Percentiles rank a stretch among this genome's conserved stretches.
These are phyloP conservation scores for Sebastes vulpes DNA, from an alignment of 2,797 vertebrate species.

Conservation along the genomic window DNA sequence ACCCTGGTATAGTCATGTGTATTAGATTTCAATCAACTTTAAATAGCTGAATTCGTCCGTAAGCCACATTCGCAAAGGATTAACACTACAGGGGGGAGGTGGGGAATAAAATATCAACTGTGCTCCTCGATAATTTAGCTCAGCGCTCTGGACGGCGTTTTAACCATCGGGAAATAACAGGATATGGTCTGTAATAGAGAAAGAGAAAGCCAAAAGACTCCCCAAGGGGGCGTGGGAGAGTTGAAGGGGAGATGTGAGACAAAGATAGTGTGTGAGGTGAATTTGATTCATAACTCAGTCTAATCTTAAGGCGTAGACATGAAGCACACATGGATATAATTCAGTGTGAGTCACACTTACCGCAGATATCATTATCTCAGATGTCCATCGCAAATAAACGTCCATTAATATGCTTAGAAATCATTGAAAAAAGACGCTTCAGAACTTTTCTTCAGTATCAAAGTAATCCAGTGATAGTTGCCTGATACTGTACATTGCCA, in stretches of 20 bases:
- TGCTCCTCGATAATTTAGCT: not conserved
- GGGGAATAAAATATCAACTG: not conserved
- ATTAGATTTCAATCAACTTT: not conserved
- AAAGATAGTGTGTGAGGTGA: not conserved
- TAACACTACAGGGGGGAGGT: not conserved
- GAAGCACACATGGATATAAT: not conserved
- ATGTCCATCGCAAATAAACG: not conserved
- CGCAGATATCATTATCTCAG: not conserved
- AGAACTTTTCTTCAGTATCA: not conserved
- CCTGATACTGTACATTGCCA: not conserved
- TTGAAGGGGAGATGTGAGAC: not conserved
- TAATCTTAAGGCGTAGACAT: not conserved
- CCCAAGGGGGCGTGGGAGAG: not conserved
- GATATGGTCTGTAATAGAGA: not conserved
- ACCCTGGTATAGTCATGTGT: not conserved
- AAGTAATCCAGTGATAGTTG: not conserved
- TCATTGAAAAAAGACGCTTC: not conserved
- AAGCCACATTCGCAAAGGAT: not conserved
- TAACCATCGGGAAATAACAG: not conserved
- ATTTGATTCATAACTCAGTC: not conserved
- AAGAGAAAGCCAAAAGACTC: not conserved
- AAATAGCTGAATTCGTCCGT: not conserved
- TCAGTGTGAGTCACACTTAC: not conserved
- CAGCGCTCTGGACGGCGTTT: not conserved
- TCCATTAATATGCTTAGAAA: not conserved